A percentile compares a stretch with the other conserved stretches of the same genome.
These are phyloP conservation scores for Hippoglossus stenolepis DNA, from an alignment of 2,113 vertebrate genomes.

Conservation along the genomic window DNA sequence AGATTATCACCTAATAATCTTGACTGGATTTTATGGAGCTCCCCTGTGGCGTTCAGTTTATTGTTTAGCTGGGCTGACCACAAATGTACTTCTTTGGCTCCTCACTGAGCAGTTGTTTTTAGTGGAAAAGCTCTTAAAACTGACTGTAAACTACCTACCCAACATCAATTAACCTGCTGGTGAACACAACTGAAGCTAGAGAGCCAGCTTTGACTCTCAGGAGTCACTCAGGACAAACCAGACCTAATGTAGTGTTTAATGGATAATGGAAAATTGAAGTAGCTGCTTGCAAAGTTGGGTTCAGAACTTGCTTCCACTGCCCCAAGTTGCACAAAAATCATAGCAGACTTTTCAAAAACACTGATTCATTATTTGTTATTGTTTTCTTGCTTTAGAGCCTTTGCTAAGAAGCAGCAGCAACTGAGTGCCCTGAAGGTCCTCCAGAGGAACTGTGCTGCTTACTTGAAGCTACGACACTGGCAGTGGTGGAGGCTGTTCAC, in stretches of 20 bases:
- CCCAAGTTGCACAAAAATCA: not conserved
- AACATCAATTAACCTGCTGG: not conserved
- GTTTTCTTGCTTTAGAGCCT: constrained; percentile 84
- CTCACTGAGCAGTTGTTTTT: not conserved
- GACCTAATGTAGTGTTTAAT: not conserved
- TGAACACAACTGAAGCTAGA: not conserved
- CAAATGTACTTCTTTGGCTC: not conserved
- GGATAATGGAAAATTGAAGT: not conserved
- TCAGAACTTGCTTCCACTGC: not conserved
- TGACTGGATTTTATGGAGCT: not conserved
- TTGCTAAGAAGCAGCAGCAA: constrained; percentile 97
- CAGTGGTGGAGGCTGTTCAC: constrained; percentile 99
- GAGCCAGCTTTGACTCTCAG: not conserved
- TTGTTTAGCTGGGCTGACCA: not conserved
- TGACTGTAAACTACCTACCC: not conserved
- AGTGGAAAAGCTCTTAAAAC: not conserved
- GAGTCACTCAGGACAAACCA: not conserved
- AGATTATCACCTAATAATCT: not conserved
- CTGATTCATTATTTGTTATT: not conserved
- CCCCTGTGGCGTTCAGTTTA: not conserved
- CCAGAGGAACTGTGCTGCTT: constrained; percentile 97
- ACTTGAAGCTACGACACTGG: constrained; percentile 97
- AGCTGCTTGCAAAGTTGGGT: too few species aligned
- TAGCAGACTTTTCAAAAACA: not conserved
- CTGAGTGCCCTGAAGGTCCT: constrained; percentile 96